Conservation (phyloP, 2,113 vertebrate species). For the Hippoglossus stenolepis region DNA sequence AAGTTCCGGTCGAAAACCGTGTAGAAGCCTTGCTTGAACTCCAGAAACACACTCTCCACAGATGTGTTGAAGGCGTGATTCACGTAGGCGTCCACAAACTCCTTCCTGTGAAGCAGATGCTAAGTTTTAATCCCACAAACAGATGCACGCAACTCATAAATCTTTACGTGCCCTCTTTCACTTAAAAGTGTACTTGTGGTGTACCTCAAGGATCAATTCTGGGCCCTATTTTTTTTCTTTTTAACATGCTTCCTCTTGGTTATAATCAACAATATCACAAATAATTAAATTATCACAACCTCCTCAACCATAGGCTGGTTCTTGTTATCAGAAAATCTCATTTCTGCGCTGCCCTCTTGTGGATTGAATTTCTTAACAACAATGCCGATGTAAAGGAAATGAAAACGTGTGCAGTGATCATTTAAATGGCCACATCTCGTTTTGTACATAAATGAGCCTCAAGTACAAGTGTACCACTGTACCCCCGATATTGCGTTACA, state of each 20-base stretch:
- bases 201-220: background rate
- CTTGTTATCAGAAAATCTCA: no score
- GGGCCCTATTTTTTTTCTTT: background rate
- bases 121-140: background rate
- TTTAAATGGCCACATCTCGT: no score
- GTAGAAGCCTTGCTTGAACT: conserved; percentile 87
- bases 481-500: no score
- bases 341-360: no score
- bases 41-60: conserved; percentile 79
- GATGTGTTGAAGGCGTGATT: conserved; percentile 83
- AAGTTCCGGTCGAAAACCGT: conserved; percentile 75
- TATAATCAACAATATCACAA: background rate
- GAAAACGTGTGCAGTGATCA: no score
- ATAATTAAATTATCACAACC: no score
- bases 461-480: no score
- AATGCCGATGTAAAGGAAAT: no score
- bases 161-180: no score
- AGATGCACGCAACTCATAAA: background rate
- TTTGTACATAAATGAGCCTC: no score
- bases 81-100: conserved; percentile 83
- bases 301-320: no score
- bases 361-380: no score
- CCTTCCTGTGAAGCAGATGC: conserved; percentile 64
- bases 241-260: background rate
- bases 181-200: background rate